Percentiles rank a stretch among this genome's conserved stretches.
phyloP scores from a whole-genome alignment of 2,888 invertebrate species.

The Polylopha cassiicola region DNA sequence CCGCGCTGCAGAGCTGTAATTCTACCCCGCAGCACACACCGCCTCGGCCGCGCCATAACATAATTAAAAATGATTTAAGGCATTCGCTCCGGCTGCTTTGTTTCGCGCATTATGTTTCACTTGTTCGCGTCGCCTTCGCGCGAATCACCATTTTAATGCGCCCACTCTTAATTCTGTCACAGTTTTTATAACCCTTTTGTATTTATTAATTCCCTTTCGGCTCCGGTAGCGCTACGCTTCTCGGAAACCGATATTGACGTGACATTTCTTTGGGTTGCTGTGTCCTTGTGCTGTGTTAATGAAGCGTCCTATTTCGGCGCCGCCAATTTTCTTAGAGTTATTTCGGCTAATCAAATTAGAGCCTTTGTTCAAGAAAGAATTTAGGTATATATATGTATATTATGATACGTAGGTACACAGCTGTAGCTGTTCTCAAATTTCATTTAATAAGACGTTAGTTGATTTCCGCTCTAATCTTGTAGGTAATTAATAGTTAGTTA shows the following conservation, averaged over 20 bases:
- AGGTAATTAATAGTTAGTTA: too few relatives aligned
- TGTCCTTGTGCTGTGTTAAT: conserved; percentile 64
- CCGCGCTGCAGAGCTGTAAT: conserved; percentile 47
- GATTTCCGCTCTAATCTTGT: too few relatives aligned
- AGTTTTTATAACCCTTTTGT: conserved; percentile 76
- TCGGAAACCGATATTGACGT: conserved; percentile 71
- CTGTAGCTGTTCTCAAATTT: too few relatives aligned
- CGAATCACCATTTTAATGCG: conserved; percentile 67
- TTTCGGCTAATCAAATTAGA: conserved; percentile 50
- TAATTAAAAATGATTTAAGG: conserved; percentile 78
- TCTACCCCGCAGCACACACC: conserved; percentile 49
- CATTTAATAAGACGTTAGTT: too few relatives aligned
- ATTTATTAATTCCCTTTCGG: conserved; percentile 73
- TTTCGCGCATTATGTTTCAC: conserved; percentile 78
- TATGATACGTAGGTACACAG: too few relatives aligned
- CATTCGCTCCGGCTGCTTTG: conserved; percentile 78
- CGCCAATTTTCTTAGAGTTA: conserved; percentile 44
- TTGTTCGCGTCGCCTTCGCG: conserved; percentile 69
- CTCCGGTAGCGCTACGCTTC: conserved; percentile 74
- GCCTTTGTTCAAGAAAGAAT: conserved; percentile 24
- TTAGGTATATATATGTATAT: too few relatives aligned
- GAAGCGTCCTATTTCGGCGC: conserved; percentile 72
- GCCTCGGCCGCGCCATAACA: conserved; percentile 69
- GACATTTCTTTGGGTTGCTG: conserved; percentile 67
- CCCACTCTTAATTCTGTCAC: conserved; percentile 75